Percentiles rank a stretch among this genome's conserved stretches.
These are phyloP conservation scores for Acanthochromis polyacanthus DNA, from an alignment of 2,113 vertebrate species.

Conservation along the genomic window DNA sequence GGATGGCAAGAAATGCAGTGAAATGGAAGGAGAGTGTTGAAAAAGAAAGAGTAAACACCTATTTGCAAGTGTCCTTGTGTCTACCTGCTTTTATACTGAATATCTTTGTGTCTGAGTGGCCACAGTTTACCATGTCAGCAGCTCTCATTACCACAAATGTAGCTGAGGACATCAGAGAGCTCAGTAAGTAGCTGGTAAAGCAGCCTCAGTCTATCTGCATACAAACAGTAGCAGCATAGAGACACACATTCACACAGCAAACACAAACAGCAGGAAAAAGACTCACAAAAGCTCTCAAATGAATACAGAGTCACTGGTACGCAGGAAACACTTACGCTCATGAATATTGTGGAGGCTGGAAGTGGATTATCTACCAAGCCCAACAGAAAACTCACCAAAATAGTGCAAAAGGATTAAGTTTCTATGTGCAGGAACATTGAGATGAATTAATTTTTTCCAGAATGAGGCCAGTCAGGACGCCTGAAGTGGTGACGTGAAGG, in stretches of 20 bases:
- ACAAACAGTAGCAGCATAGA: conserved; percentile 47
- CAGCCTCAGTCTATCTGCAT: conserved; percentile 30
- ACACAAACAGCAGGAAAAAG: conserved; percentile 16
- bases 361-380: conserved; percentile 64
- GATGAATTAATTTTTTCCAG: conserved; percentile 52
- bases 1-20: background rate
- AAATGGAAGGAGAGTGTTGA: conserved; percentile 6
- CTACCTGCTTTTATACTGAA: conserved; percentile 39
- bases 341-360: conserved; percentile 29
- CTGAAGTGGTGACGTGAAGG: conserved; percentile 37
- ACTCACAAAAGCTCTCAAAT: conserved; percentile 23
- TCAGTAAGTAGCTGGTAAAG: conserved; percentile 47
- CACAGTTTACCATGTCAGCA: conserved; percentile 65
- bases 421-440: conserved; percentile 49
- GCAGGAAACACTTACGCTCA: conserved; percentile 43
- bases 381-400: conserved; percentile 54
- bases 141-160: conserved; percentile 57
- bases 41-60: conserved; percentile 32
- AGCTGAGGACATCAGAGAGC: conserved; percentile 64
- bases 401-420: conserved; percentile 59
- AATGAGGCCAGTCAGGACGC: conserved; percentile 37
- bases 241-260: conserved; percentile 21
- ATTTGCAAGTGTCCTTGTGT: conserved; percentile 46
- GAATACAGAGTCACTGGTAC: conserved; percentile 39
- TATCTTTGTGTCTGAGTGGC: conserved; percentile 61